Conservation (phyloP, 2,797 vertebrate genomes). For the Harpagifer antarcticus region DNA sequence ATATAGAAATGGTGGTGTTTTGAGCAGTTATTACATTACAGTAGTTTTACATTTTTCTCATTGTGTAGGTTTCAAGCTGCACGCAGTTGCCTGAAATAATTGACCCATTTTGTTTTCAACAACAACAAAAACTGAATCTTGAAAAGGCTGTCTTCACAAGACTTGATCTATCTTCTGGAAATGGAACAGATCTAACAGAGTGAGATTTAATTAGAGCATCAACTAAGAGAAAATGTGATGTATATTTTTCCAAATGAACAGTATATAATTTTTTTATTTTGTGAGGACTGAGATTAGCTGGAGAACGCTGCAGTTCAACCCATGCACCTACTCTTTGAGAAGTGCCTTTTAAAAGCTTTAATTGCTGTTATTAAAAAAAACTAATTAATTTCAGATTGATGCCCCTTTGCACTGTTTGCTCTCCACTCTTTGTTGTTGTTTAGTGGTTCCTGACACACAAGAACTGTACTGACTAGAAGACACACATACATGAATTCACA, state of each 20-base stretch:
- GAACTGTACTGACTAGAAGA: neutral
- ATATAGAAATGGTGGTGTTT: too few species aligned
- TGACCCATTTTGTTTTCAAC: constrained; percentile 44
- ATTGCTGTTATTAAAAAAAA: constrained; percentile 56
- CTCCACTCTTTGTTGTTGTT: constrained; percentile 9
- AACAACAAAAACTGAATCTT: constrained; percentile 58
- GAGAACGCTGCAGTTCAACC: constrained; percentile 1
- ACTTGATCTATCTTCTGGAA: constrained; percentile 22
- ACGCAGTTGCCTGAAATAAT: constrained; percentile 45
- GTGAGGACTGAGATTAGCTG: constrained; percentile 9
- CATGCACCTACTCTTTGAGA: constrained; percentile 1
- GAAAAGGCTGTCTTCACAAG: constrained; percentile 42
- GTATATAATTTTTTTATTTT: neutral
- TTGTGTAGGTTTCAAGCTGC: constrained; percentile 20
- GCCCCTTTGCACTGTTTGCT: constrained; percentile 25
- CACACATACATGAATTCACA: neutral
- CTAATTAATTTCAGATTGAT: constrained; percentile 37
- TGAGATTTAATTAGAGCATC: constrained; percentile 29
- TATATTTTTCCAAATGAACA: constrained; percentile 5
- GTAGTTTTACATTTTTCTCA: neutral
- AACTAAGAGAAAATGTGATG: constrained; percentile 24
- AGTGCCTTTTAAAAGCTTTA: constrained; percentile 25
- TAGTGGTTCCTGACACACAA: constrained; percentile 5
- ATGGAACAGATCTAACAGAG: constrained; percentile 28
- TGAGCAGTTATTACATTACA: too few species aligned